Conservation (phyloP, 2,113 vertebrate species). For the Chionomys nivalis region DNA sequence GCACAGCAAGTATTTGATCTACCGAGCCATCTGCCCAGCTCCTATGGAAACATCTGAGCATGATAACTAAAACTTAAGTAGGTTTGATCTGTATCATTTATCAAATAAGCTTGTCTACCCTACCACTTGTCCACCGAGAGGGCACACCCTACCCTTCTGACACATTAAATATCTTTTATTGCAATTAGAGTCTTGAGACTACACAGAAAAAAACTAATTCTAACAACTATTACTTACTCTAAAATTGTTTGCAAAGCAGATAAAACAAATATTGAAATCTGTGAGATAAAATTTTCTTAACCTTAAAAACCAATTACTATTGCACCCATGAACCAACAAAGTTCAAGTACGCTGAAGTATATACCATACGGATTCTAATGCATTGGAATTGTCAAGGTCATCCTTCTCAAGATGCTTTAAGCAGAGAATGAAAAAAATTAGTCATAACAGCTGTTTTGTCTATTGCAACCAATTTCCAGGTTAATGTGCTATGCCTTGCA, state of each 20-base stretch:
- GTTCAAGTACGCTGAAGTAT: neutral
- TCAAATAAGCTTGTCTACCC: neutral
- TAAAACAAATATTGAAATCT: constrained; percentile 27
- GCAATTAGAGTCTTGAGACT: neutral
- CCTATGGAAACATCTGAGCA: neutral
- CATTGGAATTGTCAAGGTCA: constrained; percentile 68
- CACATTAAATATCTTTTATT: neutral
- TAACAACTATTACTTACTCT: neutral
- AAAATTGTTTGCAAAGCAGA: neutral
- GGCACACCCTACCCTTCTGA: neutral
- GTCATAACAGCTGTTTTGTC: constrained; percentile 83
- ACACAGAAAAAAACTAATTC: neutral
- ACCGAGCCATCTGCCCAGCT: neutral
- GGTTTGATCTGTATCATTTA: neutral
- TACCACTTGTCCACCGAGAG: neutral
- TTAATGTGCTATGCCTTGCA: constrained; percentile 75
- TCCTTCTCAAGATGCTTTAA: constrained; percentile 56
- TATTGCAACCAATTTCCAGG: constrained; percentile 78
- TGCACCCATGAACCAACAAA: neutral
- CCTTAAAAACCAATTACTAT: neutral
- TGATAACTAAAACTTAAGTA: neutral
- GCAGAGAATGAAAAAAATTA: constrained; percentile 73
- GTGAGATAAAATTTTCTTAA: constrained; percentile 12
- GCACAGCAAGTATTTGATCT: too few species aligned
- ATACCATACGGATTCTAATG: neutral